phyloP scores from a whole-genome alignment of 1,140 invertebrate genomes.

The Mylabris phalerata region DNA sequence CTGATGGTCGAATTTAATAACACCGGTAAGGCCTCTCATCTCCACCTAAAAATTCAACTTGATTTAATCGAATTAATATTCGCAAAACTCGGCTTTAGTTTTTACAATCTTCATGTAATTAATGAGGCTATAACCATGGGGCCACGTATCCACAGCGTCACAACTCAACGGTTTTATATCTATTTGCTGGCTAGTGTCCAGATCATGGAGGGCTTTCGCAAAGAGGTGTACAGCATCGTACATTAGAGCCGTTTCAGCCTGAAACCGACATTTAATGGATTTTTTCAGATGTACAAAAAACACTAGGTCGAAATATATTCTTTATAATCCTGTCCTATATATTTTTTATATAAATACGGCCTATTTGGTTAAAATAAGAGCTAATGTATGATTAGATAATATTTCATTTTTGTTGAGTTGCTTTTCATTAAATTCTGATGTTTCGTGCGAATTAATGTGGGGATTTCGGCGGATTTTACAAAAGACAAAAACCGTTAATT shows the following conservation, averaged over 20 bases:
- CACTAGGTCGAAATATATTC: no score
- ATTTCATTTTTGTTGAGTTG: no score
- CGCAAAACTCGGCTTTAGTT: not conserved
- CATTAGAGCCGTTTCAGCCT: conserved; percentile 93
- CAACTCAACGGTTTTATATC: conserved; percentile 83
- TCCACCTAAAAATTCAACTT: conserved; percentile 59
- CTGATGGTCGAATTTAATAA: conserved; percentile 91
- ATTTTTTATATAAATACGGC: no score
- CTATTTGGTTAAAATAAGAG: no score
- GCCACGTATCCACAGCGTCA: conserved; percentile 86
- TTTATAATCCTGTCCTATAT: no score
- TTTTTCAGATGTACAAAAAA: no score
- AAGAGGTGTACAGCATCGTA: conserved; percentile 94
- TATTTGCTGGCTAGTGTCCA: conserved; percentile 84
- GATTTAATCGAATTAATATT: not conserved
- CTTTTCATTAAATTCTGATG: no score
- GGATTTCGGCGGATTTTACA: no score
- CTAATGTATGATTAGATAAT: no score
- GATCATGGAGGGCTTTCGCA: conserved; percentile 84
- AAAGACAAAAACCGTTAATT: no score
- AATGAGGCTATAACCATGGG: conserved; percentile 87
- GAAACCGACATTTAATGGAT: conserved; percentile 32
- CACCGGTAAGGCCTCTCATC: conserved; percentile 84
- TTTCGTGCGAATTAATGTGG: no score
- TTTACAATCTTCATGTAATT: conserved; percentile 97